Evolutionary conservation across 2,797 vertebrate species (phyloP), one percentile per base, ranked within the genome.

Genomic region (Rhinella marina): DNA sequence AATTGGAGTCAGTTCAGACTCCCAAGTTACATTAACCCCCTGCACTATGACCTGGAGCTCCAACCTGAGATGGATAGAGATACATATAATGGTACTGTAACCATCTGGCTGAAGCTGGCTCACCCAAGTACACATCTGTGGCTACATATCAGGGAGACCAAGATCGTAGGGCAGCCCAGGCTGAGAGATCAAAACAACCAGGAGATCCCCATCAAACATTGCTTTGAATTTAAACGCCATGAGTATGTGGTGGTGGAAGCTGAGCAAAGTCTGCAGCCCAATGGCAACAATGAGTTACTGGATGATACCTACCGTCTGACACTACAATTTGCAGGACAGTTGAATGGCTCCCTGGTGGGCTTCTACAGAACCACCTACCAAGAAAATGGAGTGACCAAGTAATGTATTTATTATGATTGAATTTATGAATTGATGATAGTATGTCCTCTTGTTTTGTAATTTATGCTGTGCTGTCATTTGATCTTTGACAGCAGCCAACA

Each of bases 301-400:
- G 50, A 41, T 1, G 91, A 0, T 0, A 59, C 79, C 11, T 98
- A 98, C 3, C 41, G 93, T 17, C 96, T 99, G 68, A 97, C 92
- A 10, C 88, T 99, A 92, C 92, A 95, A 90, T 99, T 99, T 92
- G 93, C 96, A 64, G 98, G 97, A 85, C 95, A 94, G 95, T 96
- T 99, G 76, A 97, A 96, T 0, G 96, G 96, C 86, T 98, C 98
- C 0, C 94, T 99, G 57, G 98, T 99, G 91, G 98, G 98, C 0
- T 99, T 99, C 92, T 99, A 99, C 88, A 94, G 94, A 82, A 98
- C 98, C 59, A 95, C 96, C 13, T 99, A 99, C 91, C 90, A 61
- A 1, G 98, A 98, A 88, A 41, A 92, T 0, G 96, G 92, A 21
- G 0, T 77, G 8, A 92, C 64, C 90, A 99, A 95, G 98, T 99